phyloP scores from a whole-genome alignment of 1,140 invertebrate genomes.

The Pogonomyrmex californicus region DNA sequence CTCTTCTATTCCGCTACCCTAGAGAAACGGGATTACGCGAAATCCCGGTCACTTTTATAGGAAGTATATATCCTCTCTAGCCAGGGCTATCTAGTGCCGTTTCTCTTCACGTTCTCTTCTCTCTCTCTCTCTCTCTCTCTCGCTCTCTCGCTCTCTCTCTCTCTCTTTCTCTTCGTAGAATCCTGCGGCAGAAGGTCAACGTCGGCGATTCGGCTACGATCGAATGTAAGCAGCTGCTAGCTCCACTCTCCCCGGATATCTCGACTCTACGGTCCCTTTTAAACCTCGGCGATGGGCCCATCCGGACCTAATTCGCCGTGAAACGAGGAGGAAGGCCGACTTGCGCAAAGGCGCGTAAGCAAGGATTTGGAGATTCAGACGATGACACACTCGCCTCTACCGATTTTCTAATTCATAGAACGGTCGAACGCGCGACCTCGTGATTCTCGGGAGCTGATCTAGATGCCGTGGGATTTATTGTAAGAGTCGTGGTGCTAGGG shows the following conservation, averaged over 20 bases:
- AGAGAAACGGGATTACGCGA: slow-evolving; percentile 83
- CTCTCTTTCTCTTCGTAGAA: slow-evolving; percentile 48
- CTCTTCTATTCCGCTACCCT: slow-evolving; percentile 55
- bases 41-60: slow-evolving; percentile 85
- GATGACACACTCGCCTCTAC: slow-evolving; percentile 29
- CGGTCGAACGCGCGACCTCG: slow-evolving; percentile 41
- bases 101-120: slow-evolving; percentile 60
- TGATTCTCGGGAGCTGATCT: slow-evolving; percentile 45
- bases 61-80: slow-evolving; percentile 70
- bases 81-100: slow-evolving; percentile 59
- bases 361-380: slow-evolving; percentile 47
- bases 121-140: slow-evolving; percentile 36
- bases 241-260: slow-evolving; percentile 75
- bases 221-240: slow-evolving; percentile 66
- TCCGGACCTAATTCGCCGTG: slow-evolving; percentile 86
- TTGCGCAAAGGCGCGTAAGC: slow-evolving; percentile 79
- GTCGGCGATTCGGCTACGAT: slow-evolving; percentile 69
- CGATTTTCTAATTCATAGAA: slow-evolving; percentile 59
- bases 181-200: slow-evolving; percentile 77
- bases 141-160: slow-evolving; percentile 40
- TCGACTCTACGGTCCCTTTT: slow-evolving; percentile 80
- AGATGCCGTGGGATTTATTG: slow-evolving; percentile 42
- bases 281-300: slow-evolving; percentile 64
- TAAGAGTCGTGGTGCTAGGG: neutral
- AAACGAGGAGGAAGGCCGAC: slow-evolving; percentile 84